phyloP scores from a whole-genome alignment of 2,888 invertebrate genomes.

The Keiferia lycopersicella region DNA sequence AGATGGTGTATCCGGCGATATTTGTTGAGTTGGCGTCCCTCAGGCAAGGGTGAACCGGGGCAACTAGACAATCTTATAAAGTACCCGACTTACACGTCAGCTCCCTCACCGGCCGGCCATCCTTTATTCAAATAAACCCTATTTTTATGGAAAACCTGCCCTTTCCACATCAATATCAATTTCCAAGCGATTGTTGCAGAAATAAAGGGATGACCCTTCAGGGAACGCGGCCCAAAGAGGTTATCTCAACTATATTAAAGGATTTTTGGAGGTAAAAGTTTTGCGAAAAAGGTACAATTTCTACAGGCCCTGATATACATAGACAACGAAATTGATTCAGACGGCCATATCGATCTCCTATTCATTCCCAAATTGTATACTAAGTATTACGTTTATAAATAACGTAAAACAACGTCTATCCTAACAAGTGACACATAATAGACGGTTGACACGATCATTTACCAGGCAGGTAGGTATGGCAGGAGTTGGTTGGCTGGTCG shows the following conservation, averaged over 20 bases:
- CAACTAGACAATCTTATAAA: slow-evolving; percentile 70
- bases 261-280: slow-evolving; percentile 53
- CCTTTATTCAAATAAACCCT: slow-evolving; percentile 82
- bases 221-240: slow-evolving; percentile 64
- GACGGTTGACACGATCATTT: slow-evolving; percentile 49
- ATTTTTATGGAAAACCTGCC: slow-evolving; percentile 81
- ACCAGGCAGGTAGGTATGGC: slow-evolving; percentile 38
- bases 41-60: slow-evolving; percentile 38
- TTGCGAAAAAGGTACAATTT: slow-evolving; percentile 14
- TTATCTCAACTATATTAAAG: slow-evolving; percentile 76
- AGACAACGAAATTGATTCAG: slow-evolving; percentile 6
- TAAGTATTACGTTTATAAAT: neutral
- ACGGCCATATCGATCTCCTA: neutral
- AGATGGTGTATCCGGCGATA: slow-evolving; percentile 42
- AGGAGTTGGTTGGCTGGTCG: slow-evolving; percentile 41
- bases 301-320: neutral
- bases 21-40: slow-evolving; percentile 37
- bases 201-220: slow-evolving; percentile 81
- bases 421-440: slow-evolving; percentile 34
- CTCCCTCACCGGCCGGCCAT: slow-evolving; percentile 66
- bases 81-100: slow-evolving; percentile 67
- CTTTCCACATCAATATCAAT: slow-evolving; percentile 82
- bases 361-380: no score
- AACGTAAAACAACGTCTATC: neutral
- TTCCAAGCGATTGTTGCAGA: slow-evolving; percentile 80